Percentiles rank a stretch among this genome's conserved stretches.
These are phyloP conservation scores for Sinocyclocheilus grahami DNA, from an alignment of 2,113 vertebrate species.

Conservation along the genomic window DNA sequence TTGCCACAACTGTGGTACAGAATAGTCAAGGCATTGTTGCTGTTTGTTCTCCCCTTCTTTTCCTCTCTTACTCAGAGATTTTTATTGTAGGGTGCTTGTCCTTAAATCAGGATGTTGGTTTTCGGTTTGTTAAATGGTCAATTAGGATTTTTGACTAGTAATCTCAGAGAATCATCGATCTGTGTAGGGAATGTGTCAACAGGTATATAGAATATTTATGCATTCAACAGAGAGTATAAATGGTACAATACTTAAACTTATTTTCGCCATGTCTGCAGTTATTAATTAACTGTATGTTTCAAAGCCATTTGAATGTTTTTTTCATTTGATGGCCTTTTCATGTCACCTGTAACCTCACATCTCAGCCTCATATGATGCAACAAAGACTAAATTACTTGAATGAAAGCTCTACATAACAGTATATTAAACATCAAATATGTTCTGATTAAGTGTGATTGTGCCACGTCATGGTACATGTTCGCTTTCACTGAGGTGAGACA, in stretches of 20 bases:
- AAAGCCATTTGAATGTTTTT: neutral
- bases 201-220: neutral
- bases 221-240: neutral
- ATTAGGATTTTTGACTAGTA: neutral
- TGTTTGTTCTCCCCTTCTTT: neutral
- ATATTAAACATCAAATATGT: neutral
- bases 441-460: neutral
- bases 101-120: neutral
- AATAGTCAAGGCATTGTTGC: neutral
- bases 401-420: neutral
- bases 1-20: constrained; percentile 17
- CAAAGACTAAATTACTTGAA: neutral
- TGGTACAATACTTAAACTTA: too few species aligned
- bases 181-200: neutral
- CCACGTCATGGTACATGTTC: neutral
- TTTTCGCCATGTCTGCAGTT: neutral
- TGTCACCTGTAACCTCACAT: neutral
- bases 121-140: neutral
- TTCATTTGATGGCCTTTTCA: neutral
- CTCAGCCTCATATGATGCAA: neutral
- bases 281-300: neutral
- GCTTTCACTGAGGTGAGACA: neutral
- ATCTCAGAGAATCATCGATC: neutral
- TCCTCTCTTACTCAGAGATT: neutral
- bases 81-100: neutral